Base-by-base conservation (phyloP, 2,113 vertebrate genomes). In the Elachura formosa region DNA sequence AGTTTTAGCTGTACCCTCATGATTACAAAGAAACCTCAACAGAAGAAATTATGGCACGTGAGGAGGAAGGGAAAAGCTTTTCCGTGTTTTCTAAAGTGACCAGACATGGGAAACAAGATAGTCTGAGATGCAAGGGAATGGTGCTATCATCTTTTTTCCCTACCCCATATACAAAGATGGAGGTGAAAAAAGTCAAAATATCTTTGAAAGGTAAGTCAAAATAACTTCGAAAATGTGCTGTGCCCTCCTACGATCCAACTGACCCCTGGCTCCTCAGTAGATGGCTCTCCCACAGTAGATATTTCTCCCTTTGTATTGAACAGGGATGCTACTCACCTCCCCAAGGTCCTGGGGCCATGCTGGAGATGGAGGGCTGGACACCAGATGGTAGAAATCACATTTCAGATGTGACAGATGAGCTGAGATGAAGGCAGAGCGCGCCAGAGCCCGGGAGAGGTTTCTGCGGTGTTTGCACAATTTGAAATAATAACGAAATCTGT, bases 401-500 rank as follows among this genome's bases (percentile, higher is more conserved):
- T 88, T 69, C 23, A 18, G 79, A 59, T 77, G 76, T 66, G 76
- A 56, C 92, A 90, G 79, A 90, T 67, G 90, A 95, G 83, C 87
- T 38, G 78, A 87, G 87, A 61, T 55, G 75, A 89, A 87, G 79
- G 75, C 93, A 90, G 86, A 90, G 79, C 1, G 5, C 2, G 2
- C 66, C 89, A 84, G 94, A 93, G 87, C 91, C 95, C 17, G 0
- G 67, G 94, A 94, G 91, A 93, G 84, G 43, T 69, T 94, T 93
- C 91, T 74, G 78, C 4, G 6, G 62, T 84, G 79, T 96, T 95
- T 96, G 84, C 79, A 87, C 95, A 82, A 88, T 88, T 93, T 90
- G 78, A 94, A 95, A 95, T 94, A 94, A 97, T 88, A 91, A 95
- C 17, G 24, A 96, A 93, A 97, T 95, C 91, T 96, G 95, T 94